Evolutionary conservation across 1,140 invertebrate genomes (phyloP).

Genomic region (Trachymyrmex septentrionalis): DNA sequence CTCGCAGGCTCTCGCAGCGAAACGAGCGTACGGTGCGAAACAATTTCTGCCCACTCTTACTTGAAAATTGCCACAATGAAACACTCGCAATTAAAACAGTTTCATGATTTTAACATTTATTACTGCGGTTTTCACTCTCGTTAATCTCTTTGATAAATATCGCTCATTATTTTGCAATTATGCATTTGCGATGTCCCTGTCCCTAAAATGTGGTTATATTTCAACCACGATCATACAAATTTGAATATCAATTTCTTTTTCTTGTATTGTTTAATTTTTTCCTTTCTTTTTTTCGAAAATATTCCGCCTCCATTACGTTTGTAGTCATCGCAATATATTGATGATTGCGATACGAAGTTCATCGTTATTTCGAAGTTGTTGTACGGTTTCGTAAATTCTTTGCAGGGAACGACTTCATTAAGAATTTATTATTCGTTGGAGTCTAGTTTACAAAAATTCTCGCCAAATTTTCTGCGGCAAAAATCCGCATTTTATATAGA

Average conservation of each 20-base stretch:
- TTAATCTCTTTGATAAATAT: neutral
- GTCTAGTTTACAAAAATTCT: constrained; percentile 9
- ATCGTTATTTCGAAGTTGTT: constrained; percentile 24
- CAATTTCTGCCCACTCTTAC: neutral
- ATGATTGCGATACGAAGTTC: neutral
- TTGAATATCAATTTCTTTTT: neutral
- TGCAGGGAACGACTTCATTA: neutral
- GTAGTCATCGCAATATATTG: neutral
- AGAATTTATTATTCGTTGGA: neutral
- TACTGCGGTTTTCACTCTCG: neutral
- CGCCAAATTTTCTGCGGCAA: neutral
- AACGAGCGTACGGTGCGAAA: neutral
- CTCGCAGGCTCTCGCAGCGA: neutral
- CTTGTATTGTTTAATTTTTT: no score
- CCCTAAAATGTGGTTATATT: neutral
- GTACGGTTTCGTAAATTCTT: neutral
- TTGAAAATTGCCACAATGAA: constrained; percentile 33
- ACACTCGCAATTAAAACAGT: constrained; percentile 12
- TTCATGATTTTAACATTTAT: constrained; percentile 37
- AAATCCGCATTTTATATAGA: neutral
- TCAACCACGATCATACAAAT: neutral
- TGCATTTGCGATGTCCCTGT: neutral
- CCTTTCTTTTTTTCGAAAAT: neutral
- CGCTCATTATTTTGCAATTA: constrained; percentile 41
- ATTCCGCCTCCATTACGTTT: neutral